A percentile compares a stretch with the other conserved stretches of the same genome.
Evolutionary conservation across 2,888 invertebrate species (phyloP).

Genomic region (Exephanes ischioxanthus): DNA sequence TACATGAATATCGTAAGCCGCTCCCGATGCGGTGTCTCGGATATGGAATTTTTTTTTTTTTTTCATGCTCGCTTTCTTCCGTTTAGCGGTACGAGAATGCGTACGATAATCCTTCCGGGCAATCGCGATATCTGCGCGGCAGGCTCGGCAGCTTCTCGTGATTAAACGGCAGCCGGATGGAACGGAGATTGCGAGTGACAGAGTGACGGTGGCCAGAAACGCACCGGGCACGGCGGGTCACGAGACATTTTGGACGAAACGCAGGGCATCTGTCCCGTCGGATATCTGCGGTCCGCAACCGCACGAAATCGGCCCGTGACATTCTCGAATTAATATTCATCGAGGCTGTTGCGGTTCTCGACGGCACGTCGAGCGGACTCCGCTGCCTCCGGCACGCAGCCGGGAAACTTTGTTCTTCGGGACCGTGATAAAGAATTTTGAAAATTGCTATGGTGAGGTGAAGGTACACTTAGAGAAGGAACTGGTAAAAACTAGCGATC

Average conservation of each 20-base stretch:
- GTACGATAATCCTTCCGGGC: background rate
- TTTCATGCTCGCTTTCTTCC: background rate
- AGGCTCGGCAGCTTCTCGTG: background rate
- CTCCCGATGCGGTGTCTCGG: background rate
- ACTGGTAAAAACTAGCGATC: too few relatives aligned
- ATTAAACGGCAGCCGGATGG: background rate
- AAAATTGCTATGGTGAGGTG: background rate
- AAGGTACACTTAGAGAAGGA: too few relatives aligned
- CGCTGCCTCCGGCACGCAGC: background rate
- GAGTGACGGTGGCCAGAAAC: slow-evolving; percentile 37
- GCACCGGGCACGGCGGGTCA: slow-evolving; percentile 11
- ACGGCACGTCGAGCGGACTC: background rate
- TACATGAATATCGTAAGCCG: slow-evolving; percentile 50
- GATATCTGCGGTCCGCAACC: background rate
- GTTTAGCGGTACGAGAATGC: background rate
- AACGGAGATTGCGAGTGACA: slow-evolving; percentile 14
- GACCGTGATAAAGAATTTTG: background rate
- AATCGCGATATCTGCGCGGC: background rate
- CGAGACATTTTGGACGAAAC: slow-evolving; percentile 28
- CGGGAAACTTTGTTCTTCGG: background rate
- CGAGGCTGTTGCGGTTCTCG: background rate
- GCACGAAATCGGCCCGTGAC: background rate
- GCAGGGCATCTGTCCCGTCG: background rate
- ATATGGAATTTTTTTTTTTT: slow-evolving; percentile 1
- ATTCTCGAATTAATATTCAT: slow-evolving; percentile 6